Evolutionary conservation across 2,888 invertebrate species (phyloP).

Genomic region (Lithophane semibrunnea): DNA sequence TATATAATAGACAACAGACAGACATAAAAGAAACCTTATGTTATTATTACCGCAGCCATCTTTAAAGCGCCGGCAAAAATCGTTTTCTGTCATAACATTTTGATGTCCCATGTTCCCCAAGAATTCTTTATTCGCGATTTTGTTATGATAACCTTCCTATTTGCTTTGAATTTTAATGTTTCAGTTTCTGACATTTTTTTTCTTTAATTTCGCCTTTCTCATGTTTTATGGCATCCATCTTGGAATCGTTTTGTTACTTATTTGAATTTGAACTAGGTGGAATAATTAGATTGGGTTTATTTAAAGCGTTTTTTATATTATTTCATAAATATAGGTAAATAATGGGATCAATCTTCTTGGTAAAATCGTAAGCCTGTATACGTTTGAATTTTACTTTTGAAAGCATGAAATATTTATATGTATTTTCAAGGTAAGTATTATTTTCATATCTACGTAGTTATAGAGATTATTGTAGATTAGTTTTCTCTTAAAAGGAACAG

Average conservation of each 20-base stretch:
- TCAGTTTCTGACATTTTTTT: constrained; percentile 45
- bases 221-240: constrained; percentile 41
- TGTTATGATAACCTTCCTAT: constrained; percentile 63
- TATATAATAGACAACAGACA: constrained; percentile 50
- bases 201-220: constrained; percentile 17
- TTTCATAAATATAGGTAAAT: constrained; percentile 4
- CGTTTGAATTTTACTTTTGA: not conserved
- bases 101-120: constrained; percentile 61
- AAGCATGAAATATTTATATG: not conserved
- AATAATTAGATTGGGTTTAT: constrained; percentile 17
- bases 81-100: constrained; percentile 67
- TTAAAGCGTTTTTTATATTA: not conserved
- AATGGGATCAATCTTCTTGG: not conserved
- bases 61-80: constrained; percentile 63
- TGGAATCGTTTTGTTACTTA: constrained; percentile 25
- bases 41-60: constrained; percentile 27
- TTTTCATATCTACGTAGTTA: not conserved
- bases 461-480: not conserved
- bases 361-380: not conserved
- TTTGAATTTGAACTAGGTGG: constrained; percentile 33
- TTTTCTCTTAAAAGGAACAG: not conserved
- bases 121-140: constrained; percentile 64
- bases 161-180: constrained; percentile 68
- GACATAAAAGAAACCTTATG: constrained; percentile 31
- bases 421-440: not conserved